Evolutionary conservation across 2,113 vertebrate species (phyloP).

Genomic region (Entomyzon cyanotis): DNA sequence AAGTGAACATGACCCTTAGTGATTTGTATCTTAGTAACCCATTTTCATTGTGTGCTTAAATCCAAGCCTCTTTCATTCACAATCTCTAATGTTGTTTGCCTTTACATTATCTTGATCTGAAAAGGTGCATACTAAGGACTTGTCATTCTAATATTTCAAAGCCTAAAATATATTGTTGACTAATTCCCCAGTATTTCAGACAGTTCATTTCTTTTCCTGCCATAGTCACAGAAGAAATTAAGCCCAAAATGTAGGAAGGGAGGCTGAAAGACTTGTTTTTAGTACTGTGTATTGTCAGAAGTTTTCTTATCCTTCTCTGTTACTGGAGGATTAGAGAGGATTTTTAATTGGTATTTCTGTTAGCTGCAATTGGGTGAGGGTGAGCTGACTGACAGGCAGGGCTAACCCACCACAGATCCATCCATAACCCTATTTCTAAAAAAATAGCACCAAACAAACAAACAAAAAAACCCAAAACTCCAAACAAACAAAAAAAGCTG

Average conservation of each 20-base stretch:
- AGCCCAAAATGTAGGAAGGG: not conserved
- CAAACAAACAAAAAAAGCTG: not conserved
- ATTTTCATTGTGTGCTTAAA: not conserved
- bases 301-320: not conserved
- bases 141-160: not conserved
- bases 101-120: not conserved
- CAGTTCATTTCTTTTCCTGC: not conserved
- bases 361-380: not conserved
- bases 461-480: accelerated
- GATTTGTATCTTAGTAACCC: not conserved
- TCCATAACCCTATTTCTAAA: not conserved
- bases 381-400: not conserved
- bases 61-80: not conserved
- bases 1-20: not conserved
- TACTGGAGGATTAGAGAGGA: not conserved
- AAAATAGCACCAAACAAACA: accelerated
- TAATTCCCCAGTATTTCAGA: not conserved
- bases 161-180: not conserved
- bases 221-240: not conserved
- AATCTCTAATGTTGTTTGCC: not conserved
- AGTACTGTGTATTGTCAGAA: not conserved
- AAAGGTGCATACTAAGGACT: not conserved
- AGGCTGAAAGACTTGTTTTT: not conserved
- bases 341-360: not conserved
- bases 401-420: not conserved